Evolutionary conservation across 2,797 vertebrate genomes (phyloP).

Genomic region (Cynodonichthys magdalenae): DNA sequence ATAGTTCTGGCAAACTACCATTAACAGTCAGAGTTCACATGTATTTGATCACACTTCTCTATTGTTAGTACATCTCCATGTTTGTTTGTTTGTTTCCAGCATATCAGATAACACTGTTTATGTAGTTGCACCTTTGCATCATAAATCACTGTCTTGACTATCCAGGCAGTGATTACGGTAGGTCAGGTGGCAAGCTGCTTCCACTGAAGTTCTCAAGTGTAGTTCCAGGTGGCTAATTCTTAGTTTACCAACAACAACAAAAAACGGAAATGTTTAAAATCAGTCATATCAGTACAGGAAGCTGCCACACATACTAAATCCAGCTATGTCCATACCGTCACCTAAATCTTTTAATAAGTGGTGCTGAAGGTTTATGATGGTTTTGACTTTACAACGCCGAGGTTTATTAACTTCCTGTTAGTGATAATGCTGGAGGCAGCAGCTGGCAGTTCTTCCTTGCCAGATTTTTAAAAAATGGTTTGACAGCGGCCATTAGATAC

Average conservation of each 20-base stretch:
- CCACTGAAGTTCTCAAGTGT: background rate
- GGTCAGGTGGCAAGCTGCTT: background rate
- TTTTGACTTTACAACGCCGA: no score
- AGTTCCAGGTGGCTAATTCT: conserved; percentile 1
- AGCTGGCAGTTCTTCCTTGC: no score
- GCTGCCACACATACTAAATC: background rate
- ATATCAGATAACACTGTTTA: background rate
- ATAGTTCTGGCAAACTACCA: background rate
- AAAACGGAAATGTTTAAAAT: background rate
- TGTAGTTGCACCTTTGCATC: conserved; percentile 1
- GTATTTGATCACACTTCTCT: background rate
- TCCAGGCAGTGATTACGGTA: background rate
- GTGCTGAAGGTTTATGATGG: no score
- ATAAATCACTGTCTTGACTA: background rate
- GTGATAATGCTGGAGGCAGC: no score
- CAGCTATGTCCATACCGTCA: no score
- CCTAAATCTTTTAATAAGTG: no score
- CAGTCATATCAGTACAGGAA: conserved; percentile 2
- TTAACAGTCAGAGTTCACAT: background rate
- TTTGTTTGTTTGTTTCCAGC: background rate
- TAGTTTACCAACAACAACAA: background rate
- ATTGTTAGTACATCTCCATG: background rate
- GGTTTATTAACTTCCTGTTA: no score
- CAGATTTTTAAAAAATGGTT: no score
- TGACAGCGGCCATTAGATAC: no score